Conservation (phyloP, 2,797 vertebrate genomes). For the Helostoma temminkii region DNA sequence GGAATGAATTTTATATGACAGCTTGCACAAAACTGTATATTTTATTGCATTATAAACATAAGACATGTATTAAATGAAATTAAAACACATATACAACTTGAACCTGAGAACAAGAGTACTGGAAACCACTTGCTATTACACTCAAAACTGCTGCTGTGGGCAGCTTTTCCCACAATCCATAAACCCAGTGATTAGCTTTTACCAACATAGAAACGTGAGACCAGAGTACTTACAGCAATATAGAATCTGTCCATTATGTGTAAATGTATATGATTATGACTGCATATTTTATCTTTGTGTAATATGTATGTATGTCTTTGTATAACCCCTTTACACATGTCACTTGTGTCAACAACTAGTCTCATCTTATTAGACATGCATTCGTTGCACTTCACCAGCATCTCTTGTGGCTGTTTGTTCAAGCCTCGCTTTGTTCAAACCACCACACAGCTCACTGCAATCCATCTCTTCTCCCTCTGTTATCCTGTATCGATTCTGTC, state of each 20-base stretch:
- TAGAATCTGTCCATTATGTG: conserved; percentile 42
- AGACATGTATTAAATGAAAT: too few species aligned
- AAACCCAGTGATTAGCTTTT: conserved; percentile 27
- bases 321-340: conserved; percentile 1
- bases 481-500: conserved; percentile 43
- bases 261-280: background rate
- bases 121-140: background rate
- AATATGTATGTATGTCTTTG: background rate
- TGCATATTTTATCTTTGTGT: conserved; percentile 20
- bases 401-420: conserved; percentile 31
- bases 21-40: background rate
- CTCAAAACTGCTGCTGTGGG: background rate
- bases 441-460: conserved; percentile 26
- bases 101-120: background rate
- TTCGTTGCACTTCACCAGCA: conserved; percentile 29
- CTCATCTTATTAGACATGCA: conserved; percentile 26
- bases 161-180: conserved; percentile 42
- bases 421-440: conserved; percentile 2
- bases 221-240: conserved; percentile 44
- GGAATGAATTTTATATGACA: background rate
- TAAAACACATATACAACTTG: too few species aligned
- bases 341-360: conserved; percentile 24
- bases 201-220: conserved; percentile 39
- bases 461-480: conserved; percentile 30
- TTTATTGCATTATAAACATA: background rate